These are phyloP conservation scores for Thalassaphorura encarpata DNA, from an alignment of 1,140 invertebrate species.

Conservation along the genomic window DNA sequence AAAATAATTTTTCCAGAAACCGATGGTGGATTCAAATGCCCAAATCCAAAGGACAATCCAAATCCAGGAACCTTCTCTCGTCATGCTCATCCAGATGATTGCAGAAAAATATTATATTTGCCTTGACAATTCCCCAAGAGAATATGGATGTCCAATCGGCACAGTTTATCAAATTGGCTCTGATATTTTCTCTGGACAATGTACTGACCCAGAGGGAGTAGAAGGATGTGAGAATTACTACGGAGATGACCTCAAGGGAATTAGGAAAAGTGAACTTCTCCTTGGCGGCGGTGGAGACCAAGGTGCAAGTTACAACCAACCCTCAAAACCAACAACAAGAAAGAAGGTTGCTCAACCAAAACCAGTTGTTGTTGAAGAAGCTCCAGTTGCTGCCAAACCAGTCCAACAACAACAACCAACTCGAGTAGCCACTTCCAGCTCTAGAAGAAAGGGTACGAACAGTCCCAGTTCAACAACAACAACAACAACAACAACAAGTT, in stretches of 20 bases:
- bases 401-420: background rate
- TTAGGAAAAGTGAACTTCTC: constrained; percentile 80
- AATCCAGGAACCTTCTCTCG: constrained; percentile 81
- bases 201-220: constrained; percentile 38
- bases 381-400: background rate
- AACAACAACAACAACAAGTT: constrained; percentile 10
- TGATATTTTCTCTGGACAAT: constrained; percentile 75
- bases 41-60: constrained; percentile 63
- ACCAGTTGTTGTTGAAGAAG: background rate
- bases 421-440: constrained; percentile 1
- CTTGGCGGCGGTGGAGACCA: constrained; percentile 60
- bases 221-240: constrained; percentile 78
- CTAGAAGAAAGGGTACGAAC: constrained; percentile 14
- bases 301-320: constrained; percentile 31
- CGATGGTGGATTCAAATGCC: constrained; percentile 77
- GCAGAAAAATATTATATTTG: constrained; percentile 74
- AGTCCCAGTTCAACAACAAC: constrained; percentile 6
- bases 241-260: constrained; percentile 75
- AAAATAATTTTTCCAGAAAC: constrained; percentile 57
- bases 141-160: constrained; percentile 90
- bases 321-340: constrained; percentile 25
- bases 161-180: constrained; percentile 92
- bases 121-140: constrained; percentile 66
- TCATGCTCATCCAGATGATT: constrained; percentile 66
- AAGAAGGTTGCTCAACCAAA: constrained; percentile 23